Evolutionary conservation across 2,888 invertebrate genomes (phyloP).

Genomic region (Ptychoptera contaminata): DNA sequence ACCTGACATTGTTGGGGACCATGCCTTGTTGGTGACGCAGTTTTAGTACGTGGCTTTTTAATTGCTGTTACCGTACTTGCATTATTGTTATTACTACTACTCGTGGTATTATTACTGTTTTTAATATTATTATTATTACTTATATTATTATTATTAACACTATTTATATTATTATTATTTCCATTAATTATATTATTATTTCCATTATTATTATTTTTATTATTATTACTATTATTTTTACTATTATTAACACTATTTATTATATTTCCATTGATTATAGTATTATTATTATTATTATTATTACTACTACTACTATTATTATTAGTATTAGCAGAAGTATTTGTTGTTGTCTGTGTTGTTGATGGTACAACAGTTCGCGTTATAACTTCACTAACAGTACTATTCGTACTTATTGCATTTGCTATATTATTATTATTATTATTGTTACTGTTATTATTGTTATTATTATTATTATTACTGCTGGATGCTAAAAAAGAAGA

Average conservation of each 20-base stretch:
- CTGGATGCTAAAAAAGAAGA: neutral
- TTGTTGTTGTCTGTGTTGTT: conserved; percentile 7
- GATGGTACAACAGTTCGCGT: neutral
- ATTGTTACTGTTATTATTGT: conserved; percentile 2
- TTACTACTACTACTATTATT: conserved; percentile 14
- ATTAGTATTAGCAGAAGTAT: conserved; percentile 9
- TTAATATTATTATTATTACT: conserved; percentile 16
- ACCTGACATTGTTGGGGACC: conserved; percentile 89
- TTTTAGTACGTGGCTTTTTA: conserved; percentile 64
- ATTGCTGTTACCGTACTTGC: conserved; percentile 26
- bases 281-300: conserved; percentile 12
- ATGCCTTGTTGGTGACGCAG: conserved; percentile 77
- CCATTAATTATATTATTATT: conserved; percentile 1
- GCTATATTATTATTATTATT: conserved; percentile 7
- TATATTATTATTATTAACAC: conserved; percentile 12
- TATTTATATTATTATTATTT: conserved; percentile 9
- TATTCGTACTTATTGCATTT: conserved; percentile 8
- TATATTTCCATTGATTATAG: neutral
- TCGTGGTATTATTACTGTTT: conserved; percentile 8
- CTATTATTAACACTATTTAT: conserved; percentile 5
- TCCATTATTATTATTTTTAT: neutral
- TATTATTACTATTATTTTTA: conserved; percentile 3
- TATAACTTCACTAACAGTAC: conserved; percentile 2
- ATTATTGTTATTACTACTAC: conserved; percentile 8
- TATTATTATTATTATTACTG: conserved; percentile 8